Evolutionary conservation across 2,888 invertebrate species (phyloP).

Genomic region (Parnassius apollo): DNA sequence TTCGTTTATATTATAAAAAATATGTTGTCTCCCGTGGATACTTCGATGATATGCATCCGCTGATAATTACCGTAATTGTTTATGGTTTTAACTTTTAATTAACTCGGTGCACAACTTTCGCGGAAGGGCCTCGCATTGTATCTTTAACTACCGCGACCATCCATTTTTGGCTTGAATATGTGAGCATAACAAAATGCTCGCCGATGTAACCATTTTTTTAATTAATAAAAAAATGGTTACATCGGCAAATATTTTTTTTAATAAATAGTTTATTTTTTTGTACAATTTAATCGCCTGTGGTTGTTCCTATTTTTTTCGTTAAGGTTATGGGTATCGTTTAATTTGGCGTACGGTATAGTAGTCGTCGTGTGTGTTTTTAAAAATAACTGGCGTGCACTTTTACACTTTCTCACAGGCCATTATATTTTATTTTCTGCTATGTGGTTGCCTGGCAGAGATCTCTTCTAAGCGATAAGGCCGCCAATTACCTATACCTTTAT

Average conservation of each 20-base stretch:
- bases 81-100: conserved; percentile 36
- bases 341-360: background rate
- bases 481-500: too few relatives aligned
- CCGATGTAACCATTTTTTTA: conserved; percentile 6
- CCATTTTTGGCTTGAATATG: conserved; percentile 29
- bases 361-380: too few relatives aligned
- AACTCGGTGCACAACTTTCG: conserved; percentile 32
- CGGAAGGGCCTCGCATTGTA: conserved; percentile 30
- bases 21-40: conserved; percentile 14
- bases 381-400: too few relatives aligned
- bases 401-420: too few relatives aligned
- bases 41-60: conserved; percentile 32
- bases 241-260: too few relatives aligned
- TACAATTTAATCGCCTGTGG: conserved; percentile 7
- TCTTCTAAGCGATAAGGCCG: too few relatives aligned
- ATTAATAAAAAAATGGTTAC: too few relatives aligned
- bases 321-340: conserved; percentile 6
- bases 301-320: conserved; percentile 3
- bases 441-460: too few relatives aligned
- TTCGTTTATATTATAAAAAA: conserved; percentile 4
- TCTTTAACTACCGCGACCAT: conserved; percentile 27
- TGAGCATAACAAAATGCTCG: conserved; percentile 18
- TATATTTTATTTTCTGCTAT: too few relatives aligned
- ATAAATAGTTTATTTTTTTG: conserved; percentile 5
- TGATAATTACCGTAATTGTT: conserved; percentile 38